Conservation (phyloP, 2,888 invertebrate genomes). For the Habroteleia sp. region DNA sequence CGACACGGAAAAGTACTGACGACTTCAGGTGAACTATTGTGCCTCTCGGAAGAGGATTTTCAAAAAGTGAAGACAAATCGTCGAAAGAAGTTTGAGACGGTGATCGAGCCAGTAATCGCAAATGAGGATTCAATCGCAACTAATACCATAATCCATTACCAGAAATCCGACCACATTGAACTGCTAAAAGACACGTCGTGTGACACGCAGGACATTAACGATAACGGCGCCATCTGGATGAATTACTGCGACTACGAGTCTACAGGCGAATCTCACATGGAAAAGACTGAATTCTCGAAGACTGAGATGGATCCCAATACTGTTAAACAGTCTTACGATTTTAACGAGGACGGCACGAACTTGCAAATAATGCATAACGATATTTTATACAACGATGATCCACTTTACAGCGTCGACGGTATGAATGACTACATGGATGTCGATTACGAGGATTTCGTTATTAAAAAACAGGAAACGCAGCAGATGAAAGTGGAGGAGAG, state of each 20-base stretch:
- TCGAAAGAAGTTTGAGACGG: conserved; percentile 68
- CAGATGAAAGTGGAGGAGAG: background rate
- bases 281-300: conserved; percentile 77
- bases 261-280: conserved; percentile 66
- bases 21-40: conserved; percentile 81
- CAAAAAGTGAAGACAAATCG: conserved; percentile 79
- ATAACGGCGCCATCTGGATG: conserved; percentile 43
- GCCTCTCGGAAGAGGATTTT: conserved; percentile 82
- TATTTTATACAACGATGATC: conserved; percentile 53
- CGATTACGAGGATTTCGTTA: conserved; percentile 46
- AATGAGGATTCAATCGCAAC: conserved; percentile 67
- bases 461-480: conserved; percentile 3
- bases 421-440: conserved; percentile 57
- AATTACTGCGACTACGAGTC: conserved; percentile 63
- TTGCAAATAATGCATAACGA: conserved; percentile 54
- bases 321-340: conserved; percentile 35
- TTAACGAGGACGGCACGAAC: conserved; percentile 38
- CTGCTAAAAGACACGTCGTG: conserved; percentile 11
- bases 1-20: conserved; percentile 83
- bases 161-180: conserved; percentile 23
- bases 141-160: conserved; percentile 67
- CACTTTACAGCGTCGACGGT: conserved; percentile 53
- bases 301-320: conserved; percentile 69
- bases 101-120: conserved; percentile 53
- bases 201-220: conserved; percentile 56